Base-by-base conservation (phyloP, 2,888 invertebrate genomes). In the Plemyria rubiginata region DNA sequence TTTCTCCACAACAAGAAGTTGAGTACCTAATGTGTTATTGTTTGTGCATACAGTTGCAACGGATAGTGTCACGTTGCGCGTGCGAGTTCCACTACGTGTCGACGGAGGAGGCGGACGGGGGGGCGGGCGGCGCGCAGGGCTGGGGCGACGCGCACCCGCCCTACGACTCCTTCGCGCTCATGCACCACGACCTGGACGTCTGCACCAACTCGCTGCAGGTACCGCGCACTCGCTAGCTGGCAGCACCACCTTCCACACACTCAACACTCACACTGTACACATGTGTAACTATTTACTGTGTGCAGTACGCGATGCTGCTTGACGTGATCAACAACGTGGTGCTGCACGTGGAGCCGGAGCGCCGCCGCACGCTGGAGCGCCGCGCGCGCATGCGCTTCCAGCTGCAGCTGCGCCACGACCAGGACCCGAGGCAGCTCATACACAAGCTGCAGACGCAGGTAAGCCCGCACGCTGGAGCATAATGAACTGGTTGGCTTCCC, bases 111-210 rank as follows among this genome's bases (percentile, higher is more conserved):
- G 96, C 95, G 56, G 94, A 96, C 77, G 94, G 93, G 15, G 93
- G 91, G 38, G 70, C 77, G 15, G 76, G 78, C 57, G 74, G 72
- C 29, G 79, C 75, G 62, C 95, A 95, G 43, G 95, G 95, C 0
- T 97, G 97, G 96, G 95, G 96, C 64, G 94, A 95, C 70, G 96
- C 97, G 75, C 96, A 97, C 65, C 81, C 87, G 76, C 98, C 98
- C 1, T 98, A 98, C 50, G 99, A 99, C 93, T 98, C 98, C 2
- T 99, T 99, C 85, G 99, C 99, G 0, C 93, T 99, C 53, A 98
- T 99, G 96, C 99, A 99, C 92, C 98, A 99, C 84, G 99, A 99
- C 90, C 94, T 99, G 40, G 98, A 99, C 82, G 98, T 99, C n/a
- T 98, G 98, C 92, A 98, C 99, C 46, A 99, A 99, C 92, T 98